phyloP scores from a whole-genome alignment of 2,113 vertebrate species.

The Trachemys scripta region DNA sequence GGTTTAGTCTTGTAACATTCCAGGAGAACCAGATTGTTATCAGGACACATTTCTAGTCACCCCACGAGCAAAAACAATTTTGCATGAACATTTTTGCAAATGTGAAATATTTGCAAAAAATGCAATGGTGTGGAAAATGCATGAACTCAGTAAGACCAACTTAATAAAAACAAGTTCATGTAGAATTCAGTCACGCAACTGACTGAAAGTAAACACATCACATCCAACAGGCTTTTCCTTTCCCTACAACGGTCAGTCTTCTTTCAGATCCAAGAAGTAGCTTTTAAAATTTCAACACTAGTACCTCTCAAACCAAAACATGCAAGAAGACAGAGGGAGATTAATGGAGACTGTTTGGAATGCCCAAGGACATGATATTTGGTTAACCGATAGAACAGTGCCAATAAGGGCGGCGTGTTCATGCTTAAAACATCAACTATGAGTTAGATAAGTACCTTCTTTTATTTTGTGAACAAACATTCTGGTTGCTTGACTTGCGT shows the following conservation, averaged over 20 bases:
- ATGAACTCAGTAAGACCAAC: background rate
- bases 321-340: background rate
- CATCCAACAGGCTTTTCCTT: background rate
- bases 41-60: background rate
- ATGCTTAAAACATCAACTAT: background rate
- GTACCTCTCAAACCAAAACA: background rate
- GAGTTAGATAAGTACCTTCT: background rate
- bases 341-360: background rate
- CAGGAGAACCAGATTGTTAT: background rate
- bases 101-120: conserved; percentile 2
- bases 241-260: background rate
- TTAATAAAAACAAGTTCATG: background rate
- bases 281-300: background rate
- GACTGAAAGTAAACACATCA: background rate
- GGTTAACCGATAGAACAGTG: background rate
- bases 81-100: background rate
- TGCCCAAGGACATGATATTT: conserved; percentile 28
- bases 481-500: background rate
- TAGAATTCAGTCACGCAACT: background rate
- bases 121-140: background rate
- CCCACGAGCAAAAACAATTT: background rate
- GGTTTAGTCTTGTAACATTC: background rate
- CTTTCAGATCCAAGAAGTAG: background rate
- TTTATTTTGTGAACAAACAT: background rate
- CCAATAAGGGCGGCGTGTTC: background rate